These are phyloP conservation scores for Trypoxylus dichotomus DNA, from an alignment of 1,140 invertebrate species.

Conservation along the genomic window DNA sequence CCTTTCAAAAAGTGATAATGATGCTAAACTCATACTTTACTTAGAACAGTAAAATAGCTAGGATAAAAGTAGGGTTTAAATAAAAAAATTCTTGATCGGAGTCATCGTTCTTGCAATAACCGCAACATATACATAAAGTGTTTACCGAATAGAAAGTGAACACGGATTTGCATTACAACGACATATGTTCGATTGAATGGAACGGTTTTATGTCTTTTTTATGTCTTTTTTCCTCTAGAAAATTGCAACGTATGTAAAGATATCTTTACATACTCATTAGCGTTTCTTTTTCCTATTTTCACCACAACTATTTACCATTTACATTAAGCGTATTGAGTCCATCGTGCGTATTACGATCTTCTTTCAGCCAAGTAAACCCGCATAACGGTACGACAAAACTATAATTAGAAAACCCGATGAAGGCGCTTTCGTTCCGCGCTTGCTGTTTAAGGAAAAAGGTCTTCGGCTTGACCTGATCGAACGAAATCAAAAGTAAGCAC, in stretches of 20 bases:
- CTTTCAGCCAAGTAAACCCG: neutral
- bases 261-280: too few species aligned
- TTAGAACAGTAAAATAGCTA: too few species aligned
- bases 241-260: too few species aligned
- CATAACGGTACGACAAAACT: neutral
- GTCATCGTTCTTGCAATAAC: neutral
- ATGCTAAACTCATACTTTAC: too few species aligned
- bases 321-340: neutral
- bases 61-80: too few species aligned
- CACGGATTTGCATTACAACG: neutral
- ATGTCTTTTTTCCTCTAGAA: too few species aligned
- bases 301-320: neutral
- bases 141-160: neutral
- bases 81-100: neutral
- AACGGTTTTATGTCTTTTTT: neutral
- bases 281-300: conserved; percentile 1
- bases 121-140: neutral
- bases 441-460: neutral
- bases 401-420: neutral
- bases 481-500: neutral
- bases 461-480: neutral
- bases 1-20: too few species aligned
- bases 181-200: neutral
- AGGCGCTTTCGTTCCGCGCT: neutral
- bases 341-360: neutral